Base-by-base conservation (phyloP, 2,113 vertebrate species). In the Gymnocephalus cernua region DNA sequence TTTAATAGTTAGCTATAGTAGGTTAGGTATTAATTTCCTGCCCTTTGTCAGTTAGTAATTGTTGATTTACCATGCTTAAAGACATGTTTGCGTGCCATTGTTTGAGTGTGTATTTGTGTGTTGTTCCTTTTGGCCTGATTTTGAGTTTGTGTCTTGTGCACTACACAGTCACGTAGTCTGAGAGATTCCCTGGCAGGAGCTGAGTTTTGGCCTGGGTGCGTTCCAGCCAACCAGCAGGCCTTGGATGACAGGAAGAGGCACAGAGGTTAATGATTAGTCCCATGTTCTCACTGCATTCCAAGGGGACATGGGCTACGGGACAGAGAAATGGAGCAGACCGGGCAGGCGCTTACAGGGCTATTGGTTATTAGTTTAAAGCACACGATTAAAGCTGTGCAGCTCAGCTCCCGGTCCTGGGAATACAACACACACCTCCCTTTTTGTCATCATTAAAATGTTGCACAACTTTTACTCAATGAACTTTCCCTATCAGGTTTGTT, bases 261-360 rank as follows among this genome's bases (percentile, higher is more conserved):
- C 83, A 87, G 89, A 92, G 94, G 93, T 95, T 95, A 94, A 95
- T 95, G 83, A 94, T 95, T 94, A 94, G 91, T 94, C 93, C 92
- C 91, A 92, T 91, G 92, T 91, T 92, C 89, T 88, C 12, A 38
- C 68, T 86, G 90, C 89, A 92, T 93, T 93, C 89, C 86, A 82
- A 84, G 70, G 77, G 93, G 85, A 83, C 82, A 91, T 92, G 92
- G 92, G 91, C 89, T 85, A 85, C 73, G 67, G 85, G 71, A 89
- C 54, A 71, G 44, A 67, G 79, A 65, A 51, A 74, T 61, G 65
- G 66, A 82, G 76, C 64, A 66, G 62, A 32, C 15, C 71, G 63
- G 80, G 74, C 64, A 66, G 59, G 38, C 15, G 72, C 59, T 70
- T 21, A 50, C 35, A 63, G 25, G 23, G 57, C 50, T 29, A 10